Evolutionary conservation across 2,113 vertebrate genomes (phyloP), one percentile per base, ranked within the genome.

Genomic region (Sebastes fasciatus): DNA sequence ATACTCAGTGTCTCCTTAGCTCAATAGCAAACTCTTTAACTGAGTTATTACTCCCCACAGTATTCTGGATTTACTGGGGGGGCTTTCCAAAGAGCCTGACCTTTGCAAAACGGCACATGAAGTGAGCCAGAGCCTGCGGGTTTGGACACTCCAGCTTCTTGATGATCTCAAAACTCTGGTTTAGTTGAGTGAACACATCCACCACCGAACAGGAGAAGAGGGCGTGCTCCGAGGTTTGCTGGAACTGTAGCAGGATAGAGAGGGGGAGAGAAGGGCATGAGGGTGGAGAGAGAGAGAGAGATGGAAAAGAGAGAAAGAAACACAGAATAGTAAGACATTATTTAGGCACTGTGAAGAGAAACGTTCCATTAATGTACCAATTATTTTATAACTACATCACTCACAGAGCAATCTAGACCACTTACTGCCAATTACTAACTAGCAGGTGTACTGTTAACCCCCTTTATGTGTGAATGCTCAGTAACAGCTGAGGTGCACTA

Each of bases 101-200:
- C 96, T 99, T 99, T 57, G 98, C 97, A 92, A 99, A 99, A 89
- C 98, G 97, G 90, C 97, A 97, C 98, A 99, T 99, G 93, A 99
- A 96, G 93, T 98, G 98, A 92, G 97, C 98, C 6, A 99, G 95
- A 19, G 98, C 97, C 92, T 99, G 97, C 51, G 98, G 98, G 91
- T 99, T 99, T 14, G 98, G 98, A 74, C 98, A 99, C 92, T 99
- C 98, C 88, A 99, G 94, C 92, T 99, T 99, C 95, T 95, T 98
- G 90, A 99, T 99, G 83, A 99, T 99, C 94, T 99, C 98, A 91
- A 99, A 99, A 88, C 97, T 99, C 94, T 99, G 98, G 93, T 98
- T 99, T 72, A 99, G 97, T 82, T 99, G 98, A 51, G 98, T 97
- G 90, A 99, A 99, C 90, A 99, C 98, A 60, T 99, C 98, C 84